Evolutionary conservation across 2,888 invertebrate species (phyloP).

Genomic region (Zhuqinia jingwanae): DNA sequence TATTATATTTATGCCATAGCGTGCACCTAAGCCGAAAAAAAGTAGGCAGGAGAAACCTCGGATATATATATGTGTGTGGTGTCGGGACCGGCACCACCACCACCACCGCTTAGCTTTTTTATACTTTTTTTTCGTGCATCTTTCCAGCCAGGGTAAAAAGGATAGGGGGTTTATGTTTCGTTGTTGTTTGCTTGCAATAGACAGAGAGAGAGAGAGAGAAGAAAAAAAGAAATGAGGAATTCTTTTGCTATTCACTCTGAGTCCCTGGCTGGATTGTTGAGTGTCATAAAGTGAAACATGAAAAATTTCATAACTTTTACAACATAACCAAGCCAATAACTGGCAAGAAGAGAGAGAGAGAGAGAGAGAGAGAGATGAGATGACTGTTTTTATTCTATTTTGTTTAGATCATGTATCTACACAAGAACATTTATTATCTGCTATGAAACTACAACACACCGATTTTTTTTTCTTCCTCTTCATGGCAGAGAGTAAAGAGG

Average conservation of each 20-base stretch:
- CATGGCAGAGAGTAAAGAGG: constrained; percentile 19
- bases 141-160: not conserved
- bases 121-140: not conserved
- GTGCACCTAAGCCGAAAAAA: too few relatives aligned
- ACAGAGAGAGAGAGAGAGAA: constrained; percentile 9
- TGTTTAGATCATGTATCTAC: constrained; percentile 23
- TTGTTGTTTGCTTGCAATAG: not conserved
- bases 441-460: not conserved
- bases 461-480: too few relatives aligned
- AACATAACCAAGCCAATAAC: constrained; percentile 74
- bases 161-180: too few relatives aligned
- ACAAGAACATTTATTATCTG: constrained; percentile 25
- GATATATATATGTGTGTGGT: too few relatives aligned
- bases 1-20: not conserved
- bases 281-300: constrained; percentile 76
- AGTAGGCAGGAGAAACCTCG: too few relatives aligned
- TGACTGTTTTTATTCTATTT: constrained; percentile 60
- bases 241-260: constrained; percentile 64
- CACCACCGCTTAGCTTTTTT: not conserved
- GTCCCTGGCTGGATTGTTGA: constrained; percentile 63
- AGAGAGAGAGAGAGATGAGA: too few relatives aligned
- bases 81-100: not conserved
- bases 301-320: constrained; percentile 75
- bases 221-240: constrained; percentile 48
- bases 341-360: constrained; percentile 8